Evolutionary conservation across 2,888 invertebrate species (phyloP).

Genomic region (Spisula subtruncata): DNA sequence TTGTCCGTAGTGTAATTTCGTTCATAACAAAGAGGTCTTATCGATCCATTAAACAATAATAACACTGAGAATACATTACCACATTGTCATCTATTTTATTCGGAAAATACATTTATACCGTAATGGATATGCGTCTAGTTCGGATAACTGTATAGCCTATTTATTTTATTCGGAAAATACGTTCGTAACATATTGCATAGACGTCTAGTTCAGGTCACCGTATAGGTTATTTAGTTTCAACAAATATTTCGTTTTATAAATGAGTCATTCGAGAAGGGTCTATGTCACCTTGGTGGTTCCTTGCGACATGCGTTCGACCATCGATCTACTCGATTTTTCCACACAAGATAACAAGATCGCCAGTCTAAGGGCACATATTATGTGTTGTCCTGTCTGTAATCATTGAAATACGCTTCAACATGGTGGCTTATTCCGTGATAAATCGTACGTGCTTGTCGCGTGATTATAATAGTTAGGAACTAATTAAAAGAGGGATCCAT

Average conservation of each 20-base stretch:
- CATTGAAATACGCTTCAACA: constrained; percentile 39
- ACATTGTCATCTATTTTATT: too few relatives aligned
- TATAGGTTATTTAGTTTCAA: not conserved
- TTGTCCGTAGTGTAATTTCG: not conserved
- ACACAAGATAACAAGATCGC: not conserved
- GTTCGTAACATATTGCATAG: not conserved
- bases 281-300: not conserved
- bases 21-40: not conserved
- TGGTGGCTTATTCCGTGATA: constrained; percentile 25
- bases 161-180: not conserved
- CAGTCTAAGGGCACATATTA: constrained; percentile 28
- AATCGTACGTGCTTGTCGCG: not conserved
- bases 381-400: constrained; percentile 29
- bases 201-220: not conserved
- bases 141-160: too few relatives aligned
- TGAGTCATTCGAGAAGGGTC: not conserved
- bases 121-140: too few relatives aligned
- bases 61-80: too few relatives aligned
- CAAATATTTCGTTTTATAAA: constrained; percentile 12
- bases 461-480: constrained; percentile 7
- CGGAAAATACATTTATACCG: too few relatives aligned
- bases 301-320: not conserved
- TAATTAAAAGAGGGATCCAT: constrained; percentile 26
- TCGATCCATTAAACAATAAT: too few relatives aligned
- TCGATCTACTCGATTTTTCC: constrained; percentile 25